A percentile compares a stretch with the other conserved stretches of the same genome.
phyloP scores from a whole-genome alignment of 2,888 invertebrate genomes.

The Chironomus riparius region DNA sequence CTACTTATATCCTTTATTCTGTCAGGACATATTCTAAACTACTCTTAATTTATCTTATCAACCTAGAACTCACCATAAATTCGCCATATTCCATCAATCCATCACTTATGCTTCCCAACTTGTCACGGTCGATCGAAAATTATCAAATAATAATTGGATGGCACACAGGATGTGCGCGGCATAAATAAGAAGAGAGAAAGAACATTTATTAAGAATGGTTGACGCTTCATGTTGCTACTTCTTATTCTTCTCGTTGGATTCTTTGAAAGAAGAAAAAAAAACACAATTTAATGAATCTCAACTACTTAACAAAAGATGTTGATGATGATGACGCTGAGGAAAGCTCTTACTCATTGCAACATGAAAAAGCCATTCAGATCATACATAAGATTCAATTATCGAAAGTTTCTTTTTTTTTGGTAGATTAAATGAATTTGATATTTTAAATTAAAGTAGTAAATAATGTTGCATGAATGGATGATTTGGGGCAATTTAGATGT shows the following conservation, averaged over 20 bases:
- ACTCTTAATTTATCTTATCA: too few relatives aligned
- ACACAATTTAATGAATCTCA: background rate
- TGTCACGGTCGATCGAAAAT: background rate
- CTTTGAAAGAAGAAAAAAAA: background rate
- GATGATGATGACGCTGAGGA: slow-evolving; percentile 6
- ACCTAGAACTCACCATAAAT: too few relatives aligned
- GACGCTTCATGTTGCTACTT: background rate
- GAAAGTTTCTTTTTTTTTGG: background rate
- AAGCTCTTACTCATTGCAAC: background rate
- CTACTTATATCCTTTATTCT: too few relatives aligned
- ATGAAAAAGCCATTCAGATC: slow-evolving; percentile 14
- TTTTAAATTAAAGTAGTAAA: slow-evolving; percentile 21
- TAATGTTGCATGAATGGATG: slow-evolving; percentile 2
- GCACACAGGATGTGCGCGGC: background rate
- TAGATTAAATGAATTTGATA: slow-evolving; percentile 18
- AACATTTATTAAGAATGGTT: background rate
- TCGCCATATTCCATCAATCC: too few relatives aligned
- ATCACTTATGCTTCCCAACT: too few relatives aligned
- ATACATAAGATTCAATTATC: slow-evolving; percentile 14
- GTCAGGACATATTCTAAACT: too few relatives aligned
- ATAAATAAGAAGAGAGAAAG: background rate
- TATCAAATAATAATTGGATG: background rate
- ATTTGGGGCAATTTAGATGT: slow-evolving; percentile 11
- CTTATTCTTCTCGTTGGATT: background rate
- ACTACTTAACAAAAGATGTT: background rate